Evolutionary conservation across 2,797 vertebrate species (phyloP), one percentile per base, ranked within the genome.

Genomic region (Chiroxiphia lanceolata): DNA sequence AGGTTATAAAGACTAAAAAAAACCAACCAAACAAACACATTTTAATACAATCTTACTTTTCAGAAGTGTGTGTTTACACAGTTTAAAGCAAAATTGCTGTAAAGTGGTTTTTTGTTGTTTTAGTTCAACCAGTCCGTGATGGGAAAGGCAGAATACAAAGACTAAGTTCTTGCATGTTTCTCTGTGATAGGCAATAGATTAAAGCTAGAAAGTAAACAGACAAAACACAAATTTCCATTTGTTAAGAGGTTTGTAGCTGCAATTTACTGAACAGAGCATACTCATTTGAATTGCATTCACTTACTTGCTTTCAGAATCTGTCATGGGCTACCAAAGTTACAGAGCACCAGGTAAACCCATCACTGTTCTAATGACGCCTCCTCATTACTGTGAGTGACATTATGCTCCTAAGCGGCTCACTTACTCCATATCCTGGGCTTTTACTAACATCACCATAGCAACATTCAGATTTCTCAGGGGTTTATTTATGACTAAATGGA

Each of bases 1-100:
- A 99, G 98, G 98, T 99, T 99, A 97, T 98, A 98, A 95, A 99
- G 98, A 97, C 99, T 99, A 93, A 77, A 98, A 98, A 84, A 51
- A 25, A 79, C 44, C 34, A 25, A 79, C 44, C 34, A 61, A 17
- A 27, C 13, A 18, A 44, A 36, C 22, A 72, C 8, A 54, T 44
- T 75, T 95, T 87, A 79, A 80, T 74, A 31, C 8, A 50, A 51
- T 48, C 21, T 81, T 79, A 72, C 10, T 72, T 92, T 47, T 69
- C 48, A 81, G 18, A 75, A 65, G 17, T 13, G 15, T 42, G 9
- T 8, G 8, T 68, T 95, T 44, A 88, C 4, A 60, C 22, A 71
- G 15, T 26, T 85, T 67, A 63, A 90, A 89, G 51, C 6, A 80
- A 87, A 87, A 45, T 29, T 50, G 27, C 21, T 71, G 33, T 42